Conservation (phyloP, 2,888 invertebrate species). For the Phania funesta region DNA sequence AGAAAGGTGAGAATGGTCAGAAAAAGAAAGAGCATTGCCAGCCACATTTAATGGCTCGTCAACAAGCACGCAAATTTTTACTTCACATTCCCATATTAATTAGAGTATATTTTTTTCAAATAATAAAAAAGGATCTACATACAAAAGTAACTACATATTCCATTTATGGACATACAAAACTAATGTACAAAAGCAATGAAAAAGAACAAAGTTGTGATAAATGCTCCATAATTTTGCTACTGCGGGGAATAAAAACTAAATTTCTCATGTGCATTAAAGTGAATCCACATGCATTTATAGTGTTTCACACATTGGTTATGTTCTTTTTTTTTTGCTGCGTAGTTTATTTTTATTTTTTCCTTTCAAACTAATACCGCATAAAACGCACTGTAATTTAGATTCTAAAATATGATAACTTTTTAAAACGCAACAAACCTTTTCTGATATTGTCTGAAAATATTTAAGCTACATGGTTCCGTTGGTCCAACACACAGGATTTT, state of each 20-base stretch:
- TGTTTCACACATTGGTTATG: conserved; percentile 51
- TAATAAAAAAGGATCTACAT: not conserved
- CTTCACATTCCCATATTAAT: conserved; percentile 31
- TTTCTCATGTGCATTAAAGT: conserved; percentile 51
- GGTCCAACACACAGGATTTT: too few species aligned
- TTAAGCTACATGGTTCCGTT: too few species aligned
- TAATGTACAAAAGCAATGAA: not conserved
- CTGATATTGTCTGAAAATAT: too few species aligned
- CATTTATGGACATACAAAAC: not conserved
- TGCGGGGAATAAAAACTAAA: conserved; percentile 22
- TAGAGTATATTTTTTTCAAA: conserved; percentile 8
- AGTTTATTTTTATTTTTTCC: not conserved
- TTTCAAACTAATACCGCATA: not conserved
- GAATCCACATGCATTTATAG: conserved; percentile 49
- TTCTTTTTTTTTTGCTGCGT: conserved; percentile 18
- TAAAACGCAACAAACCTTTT: too few species aligned
- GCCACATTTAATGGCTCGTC: conserved; percentile 23
- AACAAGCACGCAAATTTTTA: conserved; percentile 44
- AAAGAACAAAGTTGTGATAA: conserved; percentile 57
- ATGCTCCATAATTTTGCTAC: conserved; percentile 44
- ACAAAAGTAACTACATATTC: not conserved
- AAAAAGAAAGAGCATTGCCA: not conserved
- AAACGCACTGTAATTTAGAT: not conserved
- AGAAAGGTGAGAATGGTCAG: not conserved
- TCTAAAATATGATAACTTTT: too few species aligned